Base-by-base conservation (phyloP, 2,888 invertebrate genomes). In the Leptopilina drosophilae region DNA sequence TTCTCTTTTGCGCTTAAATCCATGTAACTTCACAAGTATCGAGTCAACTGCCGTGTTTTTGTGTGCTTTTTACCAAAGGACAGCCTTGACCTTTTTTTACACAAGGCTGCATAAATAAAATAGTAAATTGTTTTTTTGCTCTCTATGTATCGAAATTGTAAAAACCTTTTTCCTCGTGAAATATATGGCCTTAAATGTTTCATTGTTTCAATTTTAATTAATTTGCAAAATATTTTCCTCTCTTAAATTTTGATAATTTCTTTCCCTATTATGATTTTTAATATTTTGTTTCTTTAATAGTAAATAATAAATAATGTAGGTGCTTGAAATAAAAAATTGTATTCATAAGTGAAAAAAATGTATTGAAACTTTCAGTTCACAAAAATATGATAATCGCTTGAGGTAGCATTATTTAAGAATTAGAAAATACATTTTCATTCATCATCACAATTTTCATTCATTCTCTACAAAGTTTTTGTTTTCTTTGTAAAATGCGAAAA, bases 341-440 rank as follows among this genome's bases (percentile, higher is more conserved):
- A 69, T 64, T 20, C 33, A 56, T 62, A 77, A 67, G 33, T 76
- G n/a, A 53, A n/a, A 56, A 26, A 56, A 73, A 73, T 73, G 73
- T 73, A 73, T 73, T 69, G 49, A 69, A 14, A 26, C 26, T 62
- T 79, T 76, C 40, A 62, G 46, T 62, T 67, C 20, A 62, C 56
- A 77, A 75, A n/a, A 79, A 64, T 75, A 64, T 40, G 6, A 65
- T 69, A 69, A 69, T 20, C 69, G 20, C 53, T 69, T 42, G 73
- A 73, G 73, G 73, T 73, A 73, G 73, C 56, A 53, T 69, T 26
- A 20, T 56, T 33, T 53, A 56, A 69, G 49, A 53, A 26, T 53
- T 20, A 26, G 20, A 53, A 49, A 46, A 7, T 26, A 49, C 49
- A 49, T 46, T 46, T 46, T 12, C 49, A 49, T 49, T 12, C 49